These are phyloP conservation scores for Tinea semifulvella DNA, from an alignment of 2,888 invertebrate genomes.

Conservation along the genomic window DNA sequence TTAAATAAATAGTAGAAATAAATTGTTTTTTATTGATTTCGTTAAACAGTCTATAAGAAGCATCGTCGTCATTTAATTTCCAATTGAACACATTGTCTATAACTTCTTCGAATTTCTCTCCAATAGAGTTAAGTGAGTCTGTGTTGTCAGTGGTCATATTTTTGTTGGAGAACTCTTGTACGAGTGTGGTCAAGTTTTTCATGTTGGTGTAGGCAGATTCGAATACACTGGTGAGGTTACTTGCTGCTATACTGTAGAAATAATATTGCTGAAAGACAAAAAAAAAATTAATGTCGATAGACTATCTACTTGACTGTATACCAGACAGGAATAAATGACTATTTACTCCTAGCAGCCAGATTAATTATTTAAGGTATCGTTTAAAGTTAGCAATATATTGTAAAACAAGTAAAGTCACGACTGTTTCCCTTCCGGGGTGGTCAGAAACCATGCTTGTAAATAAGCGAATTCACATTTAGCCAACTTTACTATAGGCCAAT, in stretches of 20 bases:
- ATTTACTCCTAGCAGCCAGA: too few species aligned
- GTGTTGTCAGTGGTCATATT: slow-evolving; percentile 28
- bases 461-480: too few species aligned
- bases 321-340: too few species aligned
- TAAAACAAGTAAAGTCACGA: too few species aligned
- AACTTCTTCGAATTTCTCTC: slow-evolving; percentile 32
- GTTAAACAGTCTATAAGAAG: slow-evolving; percentile 34
- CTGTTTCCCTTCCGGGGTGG: too few species aligned
- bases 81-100: slow-evolving; percentile 37
- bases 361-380: too few species aligned
- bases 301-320: too few species aligned
- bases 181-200: slow-evolving; percentile 27
- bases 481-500: too few species aligned
- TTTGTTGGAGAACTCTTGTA: slow-evolving; percentile 31
- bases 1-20: slow-evolving; percentile 35
- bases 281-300: too few species aligned
- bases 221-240: slow-evolving; percentile 39
- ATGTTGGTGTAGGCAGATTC: slow-evolving; percentile 36
- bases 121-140: slow-evolving; percentile 29
- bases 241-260: slow-evolving; percentile 36
- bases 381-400: too few species aligned
- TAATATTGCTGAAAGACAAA: slow-evolving; percentile 47
- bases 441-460: too few species aligned
- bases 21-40: slow-evolving; percentile 42
- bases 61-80: slow-evolving; percentile 32